Evolutionary conservation across 2,113 vertebrate species (phyloP).

Genomic region (Epinephelus fuscoguttatus): DNA sequence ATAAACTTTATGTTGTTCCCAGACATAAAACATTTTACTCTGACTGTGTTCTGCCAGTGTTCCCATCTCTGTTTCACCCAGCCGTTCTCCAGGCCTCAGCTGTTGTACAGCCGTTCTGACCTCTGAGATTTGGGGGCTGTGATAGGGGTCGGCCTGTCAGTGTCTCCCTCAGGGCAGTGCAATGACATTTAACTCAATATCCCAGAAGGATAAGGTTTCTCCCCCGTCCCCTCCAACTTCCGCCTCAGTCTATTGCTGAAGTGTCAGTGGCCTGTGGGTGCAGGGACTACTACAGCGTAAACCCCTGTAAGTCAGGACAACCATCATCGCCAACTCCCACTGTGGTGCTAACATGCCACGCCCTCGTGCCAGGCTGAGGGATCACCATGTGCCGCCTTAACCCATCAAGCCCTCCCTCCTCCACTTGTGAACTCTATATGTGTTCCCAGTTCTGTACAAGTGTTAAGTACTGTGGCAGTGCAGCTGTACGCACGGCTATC

Average conservation of each 20-base stretch:
- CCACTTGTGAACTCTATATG: conserved; percentile 60
- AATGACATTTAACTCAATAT: conserved; percentile 88
- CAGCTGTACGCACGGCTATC: conserved; percentile 53
- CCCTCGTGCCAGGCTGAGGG: conserved; percentile 64
- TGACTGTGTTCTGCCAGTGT: conserved; percentile 31
- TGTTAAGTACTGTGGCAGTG: conserved; percentile 65
- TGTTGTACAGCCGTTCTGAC: conserved; percentile 76
- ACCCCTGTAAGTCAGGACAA: conserved; percentile 56
- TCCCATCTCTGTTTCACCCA: conserved; percentile 55
- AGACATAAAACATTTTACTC: conserved; percentile 45
- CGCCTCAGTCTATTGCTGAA: conserved; percentile 51
- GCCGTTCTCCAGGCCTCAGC: conserved; percentile 68
- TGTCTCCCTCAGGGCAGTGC: conserved; percentile 78
- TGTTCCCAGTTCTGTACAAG: conserved; percentile 71
- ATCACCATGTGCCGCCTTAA: conserved; percentile 68
- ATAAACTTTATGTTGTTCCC: not conserved
- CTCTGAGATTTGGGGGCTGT: conserved; percentile 78
- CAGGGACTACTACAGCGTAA: conserved; percentile 53
- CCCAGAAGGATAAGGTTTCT: conserved; percentile 83
- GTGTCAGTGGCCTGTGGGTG: conserved; percentile 55
- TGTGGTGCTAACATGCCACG: conserved; percentile 51
- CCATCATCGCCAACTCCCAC: conserved; percentile 46
- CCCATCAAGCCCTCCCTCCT: conserved; percentile 19
- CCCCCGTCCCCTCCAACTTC: conserved; percentile 65
- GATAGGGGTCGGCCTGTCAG: conserved; percentile 80